Percentiles rank a stretch among this genome's conserved stretches.
Conservation (phyloP, 2,113 vertebrate species). For the Speoplatyrhinus poulsoni region DNA sequence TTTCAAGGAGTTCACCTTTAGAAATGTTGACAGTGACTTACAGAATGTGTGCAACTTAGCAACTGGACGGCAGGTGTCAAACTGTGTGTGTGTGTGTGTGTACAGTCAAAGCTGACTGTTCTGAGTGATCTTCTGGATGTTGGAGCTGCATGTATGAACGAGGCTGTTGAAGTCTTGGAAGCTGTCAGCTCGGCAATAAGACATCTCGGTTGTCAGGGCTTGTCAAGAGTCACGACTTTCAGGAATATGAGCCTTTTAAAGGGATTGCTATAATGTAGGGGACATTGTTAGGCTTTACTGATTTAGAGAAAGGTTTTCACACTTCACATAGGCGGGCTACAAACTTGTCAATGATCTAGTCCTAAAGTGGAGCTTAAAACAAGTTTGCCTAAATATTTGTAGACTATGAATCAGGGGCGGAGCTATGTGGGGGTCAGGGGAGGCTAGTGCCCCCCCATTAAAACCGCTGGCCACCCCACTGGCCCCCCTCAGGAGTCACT, state of each 20-base stretch:
- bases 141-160: slow-evolving; percentile 84
- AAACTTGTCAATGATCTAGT: too few species aligned
- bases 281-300: background rate
- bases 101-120: slow-evolving; percentile 78
- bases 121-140: slow-evolving; percentile 86
- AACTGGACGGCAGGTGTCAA: background rate
- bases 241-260: background rate
- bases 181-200: slow-evolving; percentile 59
- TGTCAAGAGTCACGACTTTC: background rate
- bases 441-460: background rate
- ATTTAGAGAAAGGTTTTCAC: too few species aligned
- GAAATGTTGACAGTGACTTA: too few species aligned
- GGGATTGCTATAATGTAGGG: background rate
- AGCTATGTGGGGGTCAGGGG: too few species aligned
- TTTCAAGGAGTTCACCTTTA: too few species aligned
- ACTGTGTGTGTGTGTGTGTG: background rate
- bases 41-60: background rate
- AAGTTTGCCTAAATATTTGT: background rate
- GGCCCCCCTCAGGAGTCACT: too few species aligned
- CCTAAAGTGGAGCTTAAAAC: background rate
- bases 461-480: too few species aligned
- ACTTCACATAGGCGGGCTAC: background rate
- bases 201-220: slow-evolving; percentile 34
- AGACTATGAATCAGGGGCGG: background rate
- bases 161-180: slow-evolving; percentile 81